Evolutionary conservation across 2,888 invertebrate genomes (phyloP), one percentile per base, ranked within the genome.

Genomic region (Esperia sulphurella): DNA sequence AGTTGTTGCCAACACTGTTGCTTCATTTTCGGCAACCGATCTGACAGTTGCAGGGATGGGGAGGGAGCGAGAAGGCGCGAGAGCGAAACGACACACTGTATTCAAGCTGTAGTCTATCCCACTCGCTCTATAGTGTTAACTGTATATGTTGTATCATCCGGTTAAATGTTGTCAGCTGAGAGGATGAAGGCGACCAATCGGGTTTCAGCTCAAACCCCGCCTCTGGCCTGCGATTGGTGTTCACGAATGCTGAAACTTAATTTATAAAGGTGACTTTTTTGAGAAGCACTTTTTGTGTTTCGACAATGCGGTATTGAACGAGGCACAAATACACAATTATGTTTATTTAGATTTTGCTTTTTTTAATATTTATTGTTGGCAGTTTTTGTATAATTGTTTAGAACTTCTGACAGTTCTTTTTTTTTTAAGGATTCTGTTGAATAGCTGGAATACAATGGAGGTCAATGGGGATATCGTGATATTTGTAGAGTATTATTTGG

Each of bases 61-160:
- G 73, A 47, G 60, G 44, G 77, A 77, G 65, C 51, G 77, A 59
- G 83, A 81, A 68, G 68, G 74, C 55, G 58, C 58, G 68, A 75
- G 75, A 68, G 71, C 74, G 79, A 76, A 79, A 76, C 79, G 83
- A 82, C 78, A 87, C 86, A 86, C 84, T 84, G 85, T 86, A 77
- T 79, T 71, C 67, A 71, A 69, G 65, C 53, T 54, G 59, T 78
- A 72, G 58, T 74, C 71, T 66, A 57, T 87, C 88, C 63, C 79
- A 57, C 67, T 87, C 82, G 37, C 73, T 53, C 84, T 72, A 69
- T 69, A 83, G 68, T 83, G 81, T 81, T 85, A 84, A 88, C 87
- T 88, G 88, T 88, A 88, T 86, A 87, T 87, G 85, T 86, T 88
- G 89, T 89, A 90, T 88, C 89, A 86, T 79, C 79, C 79, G 81